Base-by-base conservation (phyloP, 2,113 vertebrate species). In the Malurus melanocephalus region DNA sequence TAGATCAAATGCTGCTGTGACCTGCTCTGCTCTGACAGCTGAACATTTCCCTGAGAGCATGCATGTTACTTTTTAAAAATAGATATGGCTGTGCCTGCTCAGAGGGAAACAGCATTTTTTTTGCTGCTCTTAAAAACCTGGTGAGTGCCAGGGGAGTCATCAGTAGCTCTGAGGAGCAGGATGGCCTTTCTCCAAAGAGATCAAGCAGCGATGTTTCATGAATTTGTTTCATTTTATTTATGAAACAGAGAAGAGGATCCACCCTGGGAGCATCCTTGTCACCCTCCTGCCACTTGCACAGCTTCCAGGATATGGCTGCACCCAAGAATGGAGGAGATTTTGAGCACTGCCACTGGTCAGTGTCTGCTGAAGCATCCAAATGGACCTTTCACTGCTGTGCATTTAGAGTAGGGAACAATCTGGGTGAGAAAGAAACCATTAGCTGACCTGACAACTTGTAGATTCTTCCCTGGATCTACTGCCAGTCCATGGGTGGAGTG, bases 1-100 rank as follows among this genome's bases (percentile, higher is more conserved):
- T 5, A 69, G 85, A 82, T 73, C 33, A 85, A 80, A 66, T 35
- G 43, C 46, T 85, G 55, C 82, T 59, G 33, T 91, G 71, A 80
- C 71, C 88, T 57, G 14, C 77, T 67, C 62, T 85, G 85, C 57
- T 79, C 64, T 82, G 75, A 55, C 49, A 46, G 67, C 75, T 43
- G 32, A 80, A 65, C 38, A 22, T 46, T 68, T 32, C 35, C 49
- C 55, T 55, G 12, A 79, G 18, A 89, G 55, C 13, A 33, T 3
- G 9, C 1, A 3, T 62, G 35, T 68, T 68, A 27, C 61, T 76
- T 61, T 65, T 85, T 69, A 3, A 13, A 68, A 72, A 65, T 28
- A 76, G 72, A 28, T 35, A 30, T 2, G 5, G 6, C 12, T 85
- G 12, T 73, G 72, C 24, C 24, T 42, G 35, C 59, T 87, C 51